Base-by-base conservation (phyloP, 2,888 invertebrate species). In the Epinotia demarniana region DNA sequence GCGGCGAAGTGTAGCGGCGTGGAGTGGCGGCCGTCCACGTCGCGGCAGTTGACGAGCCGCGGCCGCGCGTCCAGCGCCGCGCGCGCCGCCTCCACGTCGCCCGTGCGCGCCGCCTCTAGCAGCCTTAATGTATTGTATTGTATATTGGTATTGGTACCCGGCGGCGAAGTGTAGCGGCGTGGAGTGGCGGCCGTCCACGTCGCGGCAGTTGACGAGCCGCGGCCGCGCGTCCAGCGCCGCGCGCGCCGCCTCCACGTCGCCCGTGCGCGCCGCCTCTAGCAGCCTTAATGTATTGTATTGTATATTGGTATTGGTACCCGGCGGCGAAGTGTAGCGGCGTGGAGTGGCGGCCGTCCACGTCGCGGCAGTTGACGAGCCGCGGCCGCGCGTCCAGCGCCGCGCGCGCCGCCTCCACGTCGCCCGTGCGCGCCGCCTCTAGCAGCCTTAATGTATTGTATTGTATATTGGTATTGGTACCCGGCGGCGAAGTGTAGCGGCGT, bases 1-100 rank as follows among this genome's bases (percentile, higher is more conserved):
- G 99, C 98, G 58, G 99, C 99, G 91, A 99, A 99, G 90, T 99
- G 99, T 80, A 99, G 92, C 0, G 99, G 99, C 0, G 99, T 99
- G 2, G 98, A 98, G 86, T 98, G 97, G 70, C 98, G 92, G 0
- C 99, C 99, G 88, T 99, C 99, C 69, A 98, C 95, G 89, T 99
- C 99, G 2, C 99, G 95, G 84, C 99, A 99, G 93, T 99, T 99
- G 55, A 99, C 99, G 46, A 97, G 95, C 82, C 97, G 95, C 3
- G 97, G 97, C 87, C 96, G 95, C 5, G 96, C 95, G 77, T 96
- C 95, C 19, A 98, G 92, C 46, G 97, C 95, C 75, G 96, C 94
- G 70, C 97, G 96, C 0, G 97, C 97, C 46, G 97, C 96, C 80
- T 98, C 98, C 81, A 97, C 95, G 91, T 99, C 99, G 0, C 99